Evolutionary conservation across 2,888 invertebrate genomes (phyloP).

Genomic region (Fragum whitleyi): DNA sequence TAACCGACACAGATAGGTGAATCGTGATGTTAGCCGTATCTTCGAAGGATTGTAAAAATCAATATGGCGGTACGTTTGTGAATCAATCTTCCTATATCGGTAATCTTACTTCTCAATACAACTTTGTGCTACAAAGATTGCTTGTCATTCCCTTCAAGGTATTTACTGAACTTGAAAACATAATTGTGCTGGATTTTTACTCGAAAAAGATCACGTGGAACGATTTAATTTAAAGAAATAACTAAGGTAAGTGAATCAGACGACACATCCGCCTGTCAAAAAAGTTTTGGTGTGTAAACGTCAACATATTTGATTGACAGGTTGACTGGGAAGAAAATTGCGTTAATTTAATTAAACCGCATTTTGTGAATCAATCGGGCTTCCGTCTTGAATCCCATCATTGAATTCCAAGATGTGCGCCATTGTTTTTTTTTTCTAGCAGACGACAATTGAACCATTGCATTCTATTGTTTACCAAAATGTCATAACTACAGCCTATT

Average conservation of each 20-base stretch:
- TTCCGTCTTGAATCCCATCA: no score
- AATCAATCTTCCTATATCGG: constrained; percentile 22
- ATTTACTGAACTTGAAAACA: background rate
- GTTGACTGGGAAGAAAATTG: background rate
- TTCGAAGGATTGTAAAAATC: background rate
- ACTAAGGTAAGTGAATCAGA: constrained; percentile 12
- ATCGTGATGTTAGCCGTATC: constrained; percentile 3
- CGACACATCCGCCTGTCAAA: constrained; percentile 13
- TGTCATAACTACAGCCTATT: no score
- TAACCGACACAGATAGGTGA: background rate
- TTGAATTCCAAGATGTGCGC: no score
- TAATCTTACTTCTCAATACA: background rate
- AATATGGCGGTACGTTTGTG: constrained; percentile 23
- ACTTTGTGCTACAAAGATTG: constrained; percentile 17
- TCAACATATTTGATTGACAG: constrained; percentile 11
- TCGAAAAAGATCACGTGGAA: background rate
- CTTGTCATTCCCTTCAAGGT: constrained; percentile 18
- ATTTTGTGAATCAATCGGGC: background rate
- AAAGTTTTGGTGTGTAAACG: constrained; percentile 1
- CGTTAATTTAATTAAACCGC: background rate
- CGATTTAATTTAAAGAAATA: background rate
- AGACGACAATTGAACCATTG: no score
- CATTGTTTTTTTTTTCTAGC: no score
- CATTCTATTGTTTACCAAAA: no score
- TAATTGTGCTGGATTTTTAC: constrained; percentile 3